Evolutionary conservation across 2,888 invertebrate species (phyloP).

Genomic region (Microctonus hyperodae): DNA sequence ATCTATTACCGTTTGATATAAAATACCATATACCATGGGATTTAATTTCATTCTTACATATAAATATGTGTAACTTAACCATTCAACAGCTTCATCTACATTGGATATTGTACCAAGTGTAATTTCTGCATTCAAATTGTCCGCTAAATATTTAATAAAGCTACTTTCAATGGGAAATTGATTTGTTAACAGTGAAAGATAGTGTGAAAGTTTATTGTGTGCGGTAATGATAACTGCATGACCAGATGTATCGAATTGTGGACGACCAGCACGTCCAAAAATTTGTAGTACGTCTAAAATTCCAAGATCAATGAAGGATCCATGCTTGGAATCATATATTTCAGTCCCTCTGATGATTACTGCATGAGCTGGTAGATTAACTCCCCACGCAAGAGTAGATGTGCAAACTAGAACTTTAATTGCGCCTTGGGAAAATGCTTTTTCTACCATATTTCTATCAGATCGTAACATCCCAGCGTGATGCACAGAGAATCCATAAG

Average conservation of each 20-base stretch:
- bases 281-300: slow-evolving; percentile 98
- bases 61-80: slow-evolving; percentile 97
- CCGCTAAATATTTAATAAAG: slow-evolving; percentile 88
- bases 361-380: slow-evolving; percentile 98
- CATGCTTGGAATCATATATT: slow-evolving; percentile 95
- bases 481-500: slow-evolving; percentile 90
- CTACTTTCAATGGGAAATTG: slow-evolving; percentile 99
- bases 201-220: slow-evolving; percentile 91
- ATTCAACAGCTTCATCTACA: slow-evolving; percentile 94
- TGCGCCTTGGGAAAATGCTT: slow-evolving; percentile 86
- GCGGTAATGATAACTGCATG: slow-evolving; percentile 95
- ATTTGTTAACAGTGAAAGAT: slow-evolving; percentile 91
- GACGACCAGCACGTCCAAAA: slow-evolving; percentile 97
- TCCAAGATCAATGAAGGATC: slow-evolving; percentile 92
- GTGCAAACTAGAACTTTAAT: slow-evolving; percentile 94
- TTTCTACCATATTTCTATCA: slow-evolving; percentile 88
- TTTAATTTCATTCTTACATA: slow-evolving; percentile 94
- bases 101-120: slow-evolving; percentile 96
- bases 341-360: slow-evolving; percentile 97
- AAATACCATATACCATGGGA: slow-evolving; percentile 78
- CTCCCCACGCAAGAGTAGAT: slow-evolving; percentile 99
- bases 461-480: slow-evolving; percentile 94
- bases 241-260: slow-evolving; percentile 95
- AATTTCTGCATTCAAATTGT: slow-evolving; percentile 95
- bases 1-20: slow-evolving; percentile 71